Evolutionary conservation across 2,888 invertebrate genomes (phyloP), one percentile per base, ranked within the genome.

Genomic region (Pyralis farinalis): DNA sequence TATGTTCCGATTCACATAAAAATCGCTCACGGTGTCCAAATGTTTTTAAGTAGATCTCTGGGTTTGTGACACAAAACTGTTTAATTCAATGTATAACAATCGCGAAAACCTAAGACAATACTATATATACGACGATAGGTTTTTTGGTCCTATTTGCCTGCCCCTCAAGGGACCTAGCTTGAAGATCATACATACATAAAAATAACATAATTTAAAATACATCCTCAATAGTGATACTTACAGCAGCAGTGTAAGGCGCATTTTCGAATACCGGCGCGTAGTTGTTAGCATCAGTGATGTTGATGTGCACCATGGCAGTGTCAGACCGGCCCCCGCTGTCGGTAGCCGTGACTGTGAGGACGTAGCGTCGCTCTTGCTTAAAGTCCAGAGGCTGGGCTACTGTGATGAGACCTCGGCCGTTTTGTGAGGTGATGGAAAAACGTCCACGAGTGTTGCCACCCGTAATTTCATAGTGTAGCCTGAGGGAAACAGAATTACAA

Each of bases 221-320:
- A 16, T 2, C 16, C 16, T 16, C 4, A 16, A 16, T 16, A 4
- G 16, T 16, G 16, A 20, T 3, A 71, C 88, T 86, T 68, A 91
- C 94, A 39, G 94, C 94, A 1, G 96, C 95, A 1, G 95, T 93
- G 68, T 98, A 98, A 0, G 98, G 98, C 0, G 97, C 96, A 67
- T 96, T 96, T 71, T 97, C 96, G 67, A 98, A 98, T 1, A 95
- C 95, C 0, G 98, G 98, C 0, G 97, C 94, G 69, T 95, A 96
- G 64, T 98, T 97, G 76, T 98, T 98, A 0, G 98, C 97, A 79
- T 98, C 98, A 0, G 97, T 95, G 0, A 99, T 93, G 67, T 97
- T 97, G 2, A 99, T 95, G 64, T 96, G 95, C 8, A 98, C 95
- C 38, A 96, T 94, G 0, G 97, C 96, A 0, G 95, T 95, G 59